A percentile compares a stretch with the other conserved stretches of the same genome.
Conservation (phyloP, 2,113 vertebrate species). For the Bostrychus sinensis region DNA sequence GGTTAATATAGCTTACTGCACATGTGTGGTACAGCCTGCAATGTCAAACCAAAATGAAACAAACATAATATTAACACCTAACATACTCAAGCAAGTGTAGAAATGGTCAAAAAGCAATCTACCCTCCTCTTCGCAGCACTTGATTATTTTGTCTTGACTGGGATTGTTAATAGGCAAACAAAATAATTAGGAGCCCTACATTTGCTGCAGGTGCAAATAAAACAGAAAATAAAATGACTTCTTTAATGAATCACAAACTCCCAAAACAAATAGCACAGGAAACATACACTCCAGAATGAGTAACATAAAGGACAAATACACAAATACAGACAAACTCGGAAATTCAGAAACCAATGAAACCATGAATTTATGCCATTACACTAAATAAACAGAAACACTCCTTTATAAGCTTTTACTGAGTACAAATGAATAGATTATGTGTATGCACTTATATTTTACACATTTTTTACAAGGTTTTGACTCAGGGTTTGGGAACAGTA, state of each 20-base stretch:
- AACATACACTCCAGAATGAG: not conserved
- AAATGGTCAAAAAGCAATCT: not conserved
- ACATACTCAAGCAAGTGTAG: not conserved
- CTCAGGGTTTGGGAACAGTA: too few relatives aligned
- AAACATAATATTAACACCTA: too few relatives aligned
- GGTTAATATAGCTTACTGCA: too few relatives aligned
- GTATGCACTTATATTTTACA: too few relatives aligned
- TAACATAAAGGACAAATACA: not conserved
- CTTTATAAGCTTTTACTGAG: too few relatives aligned
- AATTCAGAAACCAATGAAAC: not conserved
- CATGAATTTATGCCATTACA: not conserved
- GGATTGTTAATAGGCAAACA: not conserved
- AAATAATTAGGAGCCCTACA: slow-evolving; percentile 1
- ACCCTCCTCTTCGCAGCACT: not conserved
- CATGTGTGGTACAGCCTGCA: too few relatives aligned
- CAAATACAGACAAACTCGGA: not conserved
- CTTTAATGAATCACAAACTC: not conserved
- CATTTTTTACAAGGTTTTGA: too few relatives aligned
- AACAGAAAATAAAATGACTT: not conserved
- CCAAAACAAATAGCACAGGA: not conserved
- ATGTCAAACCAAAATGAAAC: too few relatives aligned
- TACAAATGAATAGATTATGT: too few relatives aligned
- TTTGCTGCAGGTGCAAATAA: slow-evolving; percentile 6
- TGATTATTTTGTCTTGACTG: not conserved
- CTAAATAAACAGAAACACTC: not conserved